Conservation (phyloP, 2,113 vertebrate species). For the Corythornis vintsioides region DNA sequence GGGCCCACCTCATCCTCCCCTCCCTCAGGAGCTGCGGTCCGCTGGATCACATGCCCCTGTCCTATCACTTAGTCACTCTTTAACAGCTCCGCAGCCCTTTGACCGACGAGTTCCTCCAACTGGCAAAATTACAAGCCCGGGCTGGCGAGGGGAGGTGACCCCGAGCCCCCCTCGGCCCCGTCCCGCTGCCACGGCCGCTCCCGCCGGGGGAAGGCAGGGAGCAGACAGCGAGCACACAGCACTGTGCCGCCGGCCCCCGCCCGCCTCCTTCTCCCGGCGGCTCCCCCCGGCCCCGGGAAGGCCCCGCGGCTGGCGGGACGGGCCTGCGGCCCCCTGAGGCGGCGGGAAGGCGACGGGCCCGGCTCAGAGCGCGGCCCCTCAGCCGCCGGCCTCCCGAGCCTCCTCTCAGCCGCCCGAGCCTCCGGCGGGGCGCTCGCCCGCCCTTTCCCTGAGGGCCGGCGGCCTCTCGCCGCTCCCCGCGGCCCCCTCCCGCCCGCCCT, state of each 20-base stretch:
- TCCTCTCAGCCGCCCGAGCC: background rate
- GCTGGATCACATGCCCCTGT: background rate
- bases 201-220: background rate
- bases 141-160: background rate
- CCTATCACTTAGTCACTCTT: background rate
- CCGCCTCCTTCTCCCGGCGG: background rate
- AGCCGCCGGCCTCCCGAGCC: background rate
- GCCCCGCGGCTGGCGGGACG: background rate
- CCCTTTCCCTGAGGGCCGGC: background rate
- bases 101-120: background rate
- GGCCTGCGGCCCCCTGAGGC: background rate
- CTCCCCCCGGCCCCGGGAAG: background rate
- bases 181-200: background rate
- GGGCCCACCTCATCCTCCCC: background rate
- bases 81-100: background rate
- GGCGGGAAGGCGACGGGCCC: background rate
- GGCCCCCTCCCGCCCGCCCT: background rate
- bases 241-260: background rate
- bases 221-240: background rate
- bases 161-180: background rate
- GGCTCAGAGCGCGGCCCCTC: background rate
- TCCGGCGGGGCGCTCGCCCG: background rate
- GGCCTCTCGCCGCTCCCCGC: background rate
- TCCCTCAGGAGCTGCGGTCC: background rate
- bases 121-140: background rate